A percentile compares a stretch with the other conserved stretches of the same genome.
These are phyloP conservation scores for Sussaba pulchella DNA, from an alignment of 2,888 invertebrate genomes.

Conservation along the genomic window DNA sequence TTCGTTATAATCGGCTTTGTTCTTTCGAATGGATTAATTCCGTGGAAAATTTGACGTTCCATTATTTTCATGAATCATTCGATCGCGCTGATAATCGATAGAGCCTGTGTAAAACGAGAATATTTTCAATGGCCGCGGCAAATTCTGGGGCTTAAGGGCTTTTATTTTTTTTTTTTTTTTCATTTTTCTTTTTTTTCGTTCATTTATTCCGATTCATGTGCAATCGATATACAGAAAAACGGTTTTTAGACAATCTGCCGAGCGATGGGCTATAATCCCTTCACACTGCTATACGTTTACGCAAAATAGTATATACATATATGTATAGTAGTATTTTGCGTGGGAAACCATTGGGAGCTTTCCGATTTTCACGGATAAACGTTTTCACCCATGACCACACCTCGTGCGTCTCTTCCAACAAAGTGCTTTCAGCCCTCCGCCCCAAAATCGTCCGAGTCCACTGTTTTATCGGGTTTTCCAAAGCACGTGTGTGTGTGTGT, in stretches of 20 bases:
- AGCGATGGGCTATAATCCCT: conserved; percentile 52
- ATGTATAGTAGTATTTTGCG: conserved; percentile 41
- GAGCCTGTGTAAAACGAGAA: not conserved
- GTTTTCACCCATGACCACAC: conserved; percentile 59
- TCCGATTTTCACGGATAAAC: conserved; percentile 63
- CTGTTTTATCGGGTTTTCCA: conserved; percentile 58
- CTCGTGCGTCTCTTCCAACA: conserved; percentile 45
- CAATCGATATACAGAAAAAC: conserved; percentile 66
- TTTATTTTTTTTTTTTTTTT: conserved; percentile 32
- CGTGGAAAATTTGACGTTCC: not conserved
- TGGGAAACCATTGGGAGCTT: conserved; percentile 48
- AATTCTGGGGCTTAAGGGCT: conserved; percentile 38
- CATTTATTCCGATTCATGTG: conserved; percentile 48
- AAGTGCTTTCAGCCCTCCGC: conserved; percentile 44
- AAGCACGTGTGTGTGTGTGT: no score
- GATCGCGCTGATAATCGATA: conserved; percentile 31
- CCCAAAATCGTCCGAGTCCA: conserved; percentile 50
- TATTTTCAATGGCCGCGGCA: conserved; percentile 49
- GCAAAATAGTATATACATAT: conserved; percentile 1
- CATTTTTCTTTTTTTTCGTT: conserved; percentile 10
- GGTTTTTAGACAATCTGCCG: conserved; percentile 64
- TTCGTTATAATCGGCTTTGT: not conserved
- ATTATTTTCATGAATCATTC: conserved; percentile 25
- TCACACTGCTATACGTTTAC: not conserved
- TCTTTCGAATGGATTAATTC: not conserved